phyloP scores from a whole-genome alignment of 2,113 vertebrate genomes.

The Rhynchomys soricoides region DNA sequence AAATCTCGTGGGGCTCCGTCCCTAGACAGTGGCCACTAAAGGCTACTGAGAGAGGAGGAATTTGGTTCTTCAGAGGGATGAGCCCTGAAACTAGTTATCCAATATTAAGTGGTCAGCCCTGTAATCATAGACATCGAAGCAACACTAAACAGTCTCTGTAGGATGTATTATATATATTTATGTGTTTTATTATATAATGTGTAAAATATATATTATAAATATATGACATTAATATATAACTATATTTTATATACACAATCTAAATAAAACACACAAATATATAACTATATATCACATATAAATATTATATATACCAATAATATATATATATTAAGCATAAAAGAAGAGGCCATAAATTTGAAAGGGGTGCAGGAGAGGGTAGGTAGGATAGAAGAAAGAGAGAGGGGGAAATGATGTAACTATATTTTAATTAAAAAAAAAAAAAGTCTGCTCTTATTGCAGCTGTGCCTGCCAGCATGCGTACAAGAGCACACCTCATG shows the following conservation, averaged over 20 bases:
- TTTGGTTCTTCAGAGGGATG: not conserved
- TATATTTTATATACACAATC: not conserved
- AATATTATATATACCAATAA: not conserved
- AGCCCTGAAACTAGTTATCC: not conserved
- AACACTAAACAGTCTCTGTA: not conserved
- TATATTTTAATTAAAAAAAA: not conserved
- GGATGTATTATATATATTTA: not conserved
- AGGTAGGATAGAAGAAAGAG: not conserved
- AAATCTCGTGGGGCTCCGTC: not conserved
- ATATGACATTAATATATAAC: not conserved
- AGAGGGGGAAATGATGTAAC: not conserved
- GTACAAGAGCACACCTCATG: not conserved
- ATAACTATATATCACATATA: not conserved
- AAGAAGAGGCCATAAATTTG: not conserved
- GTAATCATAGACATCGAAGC: not conserved
- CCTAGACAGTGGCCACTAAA: not conserved
- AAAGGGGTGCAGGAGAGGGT: not conserved
- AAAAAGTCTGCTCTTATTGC: not conserved
- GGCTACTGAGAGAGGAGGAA: not conserved
- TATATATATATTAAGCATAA: not conserved
- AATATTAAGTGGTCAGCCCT: not conserved
- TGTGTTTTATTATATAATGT: not conserved
- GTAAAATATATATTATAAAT: not conserved
- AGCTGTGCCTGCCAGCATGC: not conserved
- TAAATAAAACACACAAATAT: not conserved